Conservation (phyloP, 2,888 invertebrate species). For the Sesia apiformis region DNA sequence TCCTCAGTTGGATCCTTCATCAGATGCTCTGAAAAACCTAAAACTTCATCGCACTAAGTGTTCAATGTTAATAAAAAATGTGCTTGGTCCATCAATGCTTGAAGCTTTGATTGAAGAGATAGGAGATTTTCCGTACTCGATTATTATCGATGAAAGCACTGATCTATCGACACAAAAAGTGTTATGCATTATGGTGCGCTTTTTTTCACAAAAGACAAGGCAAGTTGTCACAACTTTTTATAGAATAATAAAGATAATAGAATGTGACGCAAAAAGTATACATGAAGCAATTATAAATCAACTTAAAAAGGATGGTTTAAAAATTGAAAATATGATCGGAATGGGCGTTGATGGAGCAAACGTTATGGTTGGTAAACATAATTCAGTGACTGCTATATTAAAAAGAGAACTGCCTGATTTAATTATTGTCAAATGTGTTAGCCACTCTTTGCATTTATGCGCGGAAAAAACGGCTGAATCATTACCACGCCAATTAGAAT, state of each 20-base stretch:
- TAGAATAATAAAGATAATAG: slow-evolving; percentile 8
- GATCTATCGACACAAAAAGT: slow-evolving; percentile 13
- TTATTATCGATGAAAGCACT: slow-evolving; percentile 25
- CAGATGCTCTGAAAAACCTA: slow-evolving; percentile 13
- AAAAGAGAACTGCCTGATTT: slow-evolving; percentile 11
- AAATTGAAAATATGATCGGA: slow-evolving; percentile 5
- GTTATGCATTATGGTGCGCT: slow-evolving; percentile 13
- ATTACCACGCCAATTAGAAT: slow-evolving; percentile 12
- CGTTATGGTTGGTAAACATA: slow-evolving; percentile 14
- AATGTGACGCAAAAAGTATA: slow-evolving; percentile 9
- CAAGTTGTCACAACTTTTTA: slow-evolving; percentile 15
- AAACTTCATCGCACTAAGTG: slow-evolving; percentile 18
- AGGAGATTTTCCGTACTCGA: slow-evolving; percentile 18
- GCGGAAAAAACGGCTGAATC: slow-evolving; percentile 9
- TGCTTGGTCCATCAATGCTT: slow-evolving; percentile 20
- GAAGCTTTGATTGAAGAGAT: slow-evolving; percentile 21
- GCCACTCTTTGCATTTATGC: slow-evolving; percentile 11
- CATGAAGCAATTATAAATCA: slow-evolving; percentile 2
- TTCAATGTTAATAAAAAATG: slow-evolving; percentile 24
- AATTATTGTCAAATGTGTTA: slow-evolving; percentile 5
- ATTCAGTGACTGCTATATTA: slow-evolving; percentile 11
- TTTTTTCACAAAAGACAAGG: slow-evolving; percentile 5
- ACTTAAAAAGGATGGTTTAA: slow-evolving; percentile 11
- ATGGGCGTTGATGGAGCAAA: slow-evolving; percentile 18
- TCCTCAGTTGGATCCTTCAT: slow-evolving; percentile 11